A percentile compares a stretch with the other conserved stretches of the same genome.
Evolutionary conservation across 2,888 invertebrate genomes (phyloP).

Genomic region (Tenthredo mesomela): DNA sequence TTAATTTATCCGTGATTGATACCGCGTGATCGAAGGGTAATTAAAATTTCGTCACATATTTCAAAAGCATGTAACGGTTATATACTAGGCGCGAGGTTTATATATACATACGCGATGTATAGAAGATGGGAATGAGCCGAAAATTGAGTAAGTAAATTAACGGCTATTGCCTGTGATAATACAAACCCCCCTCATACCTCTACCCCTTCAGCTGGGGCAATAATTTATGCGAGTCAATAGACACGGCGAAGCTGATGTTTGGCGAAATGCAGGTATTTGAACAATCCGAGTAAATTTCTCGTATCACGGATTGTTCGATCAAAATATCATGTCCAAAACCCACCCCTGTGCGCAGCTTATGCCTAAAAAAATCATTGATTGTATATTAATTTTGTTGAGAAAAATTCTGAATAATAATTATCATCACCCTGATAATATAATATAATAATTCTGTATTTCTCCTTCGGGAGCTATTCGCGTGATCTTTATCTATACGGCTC

Average conservation of each 20-base stretch:
- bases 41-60: conserved; percentile 8
- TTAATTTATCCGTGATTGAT: background rate
- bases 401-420: background rate
- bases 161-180: conserved; percentile 19
- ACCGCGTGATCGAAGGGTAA: conserved; percentile 2
- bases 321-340: background rate
- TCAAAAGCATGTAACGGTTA: background rate
- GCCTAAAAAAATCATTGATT: background rate
- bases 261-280: background rate
- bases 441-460: background rate
- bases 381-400: background rate
- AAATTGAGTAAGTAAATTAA: conserved; percentile 23
- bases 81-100: background rate
- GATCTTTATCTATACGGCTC: background rate
- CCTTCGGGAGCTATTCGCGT: background rate
- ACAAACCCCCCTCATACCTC: background rate
- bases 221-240: conserved; percentile 27
- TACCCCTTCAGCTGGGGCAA: background rate
- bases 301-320: background rate
- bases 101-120: background rate
- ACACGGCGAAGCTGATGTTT: conserved; percentile 24
- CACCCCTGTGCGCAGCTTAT: no score
- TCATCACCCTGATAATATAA: background rate
- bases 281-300: background rate
- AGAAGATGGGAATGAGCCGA: background rate